Evolutionary conservation across 2,113 vertebrate genomes (phyloP).

Genomic region (Sinocyclocheilus anshuiensis): DNA sequence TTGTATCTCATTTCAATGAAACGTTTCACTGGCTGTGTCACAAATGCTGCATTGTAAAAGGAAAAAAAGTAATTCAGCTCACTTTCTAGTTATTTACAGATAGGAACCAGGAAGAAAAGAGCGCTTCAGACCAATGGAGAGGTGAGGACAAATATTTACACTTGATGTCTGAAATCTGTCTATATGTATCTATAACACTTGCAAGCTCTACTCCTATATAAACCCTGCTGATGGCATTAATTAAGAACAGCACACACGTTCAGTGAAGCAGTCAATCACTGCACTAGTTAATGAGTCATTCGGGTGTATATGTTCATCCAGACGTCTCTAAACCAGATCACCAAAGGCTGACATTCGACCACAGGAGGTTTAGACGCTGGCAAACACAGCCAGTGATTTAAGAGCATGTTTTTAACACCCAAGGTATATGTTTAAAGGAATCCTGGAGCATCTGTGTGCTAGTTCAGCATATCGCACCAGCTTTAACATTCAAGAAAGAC

Average conservation of each 20-base stretch:
- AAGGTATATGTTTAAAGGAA: not conserved
- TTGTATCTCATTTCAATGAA: too few relatives aligned
- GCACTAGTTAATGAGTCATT: not conserved
- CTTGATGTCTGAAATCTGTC: not conserved
- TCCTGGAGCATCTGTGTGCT: not conserved
- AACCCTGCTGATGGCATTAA: not conserved
- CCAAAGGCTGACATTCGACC: not conserved
- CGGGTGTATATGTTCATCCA: not conserved
- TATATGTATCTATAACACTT: not conserved
- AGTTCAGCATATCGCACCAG: not conserved
- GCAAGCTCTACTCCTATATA: not conserved
- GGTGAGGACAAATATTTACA: slow-evolving; percentile 68
- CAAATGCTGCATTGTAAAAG: too few relatives aligned
- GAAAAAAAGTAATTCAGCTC: not conserved
- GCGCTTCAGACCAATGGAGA: slow-evolving; percentile 73
- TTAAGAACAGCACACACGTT: not conserved
- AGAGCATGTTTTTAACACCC: not conserved
- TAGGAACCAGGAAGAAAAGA: slow-evolving; percentile 86
- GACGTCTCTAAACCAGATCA: not conserved
- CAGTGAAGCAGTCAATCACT: not conserved
- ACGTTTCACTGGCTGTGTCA: too few relatives aligned
- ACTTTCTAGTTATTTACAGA: slow-evolving; percentile 86
- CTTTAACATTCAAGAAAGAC: slow-evolving; percentile 53
- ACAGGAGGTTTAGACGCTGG: not conserved
- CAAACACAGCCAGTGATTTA: not conserved